phyloP scores from a whole-genome alignment of 2,888 invertebrate species.

The Microchrysa polita region DNA sequence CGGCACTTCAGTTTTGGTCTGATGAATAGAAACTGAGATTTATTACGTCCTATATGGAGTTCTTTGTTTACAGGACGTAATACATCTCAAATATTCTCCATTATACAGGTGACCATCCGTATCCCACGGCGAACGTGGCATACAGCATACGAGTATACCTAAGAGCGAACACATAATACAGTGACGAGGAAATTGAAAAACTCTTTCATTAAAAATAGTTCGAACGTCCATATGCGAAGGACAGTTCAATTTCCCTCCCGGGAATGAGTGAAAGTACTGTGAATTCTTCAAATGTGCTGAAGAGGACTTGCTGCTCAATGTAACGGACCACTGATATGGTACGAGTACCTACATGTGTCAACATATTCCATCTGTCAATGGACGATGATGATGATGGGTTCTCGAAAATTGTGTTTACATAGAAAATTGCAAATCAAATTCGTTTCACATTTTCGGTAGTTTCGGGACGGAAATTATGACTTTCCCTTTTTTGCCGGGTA shows the following conservation, averaged over 20 bases:
- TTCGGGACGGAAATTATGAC: not conserved
- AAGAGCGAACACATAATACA: not conserved
- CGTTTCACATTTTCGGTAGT: not conserved
- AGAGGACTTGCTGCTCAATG: no score
- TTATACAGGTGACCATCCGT: not conserved
- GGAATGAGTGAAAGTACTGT: not conserved
- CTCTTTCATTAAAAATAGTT: not conserved
- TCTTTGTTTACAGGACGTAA: not conserved
- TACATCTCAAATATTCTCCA: no score
- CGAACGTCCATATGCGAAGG: not conserved
- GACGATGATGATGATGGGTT: not conserved
- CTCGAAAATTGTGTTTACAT: not conserved
- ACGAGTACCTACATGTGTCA: not conserved
- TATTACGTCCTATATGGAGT: conserved; percentile 21
- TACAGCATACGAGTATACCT: not conserved
- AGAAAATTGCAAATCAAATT: not conserved
- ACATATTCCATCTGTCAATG: not conserved
- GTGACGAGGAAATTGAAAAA: conserved; percentile 9
- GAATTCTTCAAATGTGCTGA: not conserved
- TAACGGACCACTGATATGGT: not conserved
- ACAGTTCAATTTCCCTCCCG: not conserved
- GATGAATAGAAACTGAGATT: conserved; percentile 30
- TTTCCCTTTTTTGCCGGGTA: not conserved
- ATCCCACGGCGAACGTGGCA: not conserved
- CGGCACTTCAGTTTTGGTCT: conserved; percentile 21